Evolutionary conservation across 2,888 invertebrate genomes (phyloP), one percentile per base, ranked within the genome.

Genomic region (Thecocarcelia acutangulata): DNA sequence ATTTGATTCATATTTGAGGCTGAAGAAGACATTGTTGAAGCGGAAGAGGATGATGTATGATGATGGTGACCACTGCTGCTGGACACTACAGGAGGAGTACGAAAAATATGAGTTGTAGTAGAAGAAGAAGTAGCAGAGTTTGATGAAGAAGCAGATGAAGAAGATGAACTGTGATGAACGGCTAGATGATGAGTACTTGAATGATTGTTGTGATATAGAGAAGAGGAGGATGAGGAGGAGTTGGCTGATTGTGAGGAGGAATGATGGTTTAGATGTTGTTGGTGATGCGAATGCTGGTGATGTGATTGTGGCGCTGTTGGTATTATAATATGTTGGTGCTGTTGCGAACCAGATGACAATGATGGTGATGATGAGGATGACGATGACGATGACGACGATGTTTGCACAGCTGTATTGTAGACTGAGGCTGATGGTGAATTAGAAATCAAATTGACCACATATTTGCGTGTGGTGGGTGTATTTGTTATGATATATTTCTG

Each of bases 71-170:
- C 87, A 84, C 87, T 89, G 84, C 87, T 89, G 85, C 89, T 90
- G 76, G 90, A 90, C 75, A 90, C 90, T 56, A 90, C 89, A 52
- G 90, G 90, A 64, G 90, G 90, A 64, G 90, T 88, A 68, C 90
- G 90, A 86, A 90, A 90, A 70, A 89, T 85, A 79, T 88, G 88
- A 68, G 73, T 76, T 46, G 83, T 52, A 11, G 76, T 17, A 66
- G 73, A 11, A 84, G 69, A 9, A 84, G 81, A 9, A 85, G 83
- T 72, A n/a, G 59, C 13, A 15, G 84, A 77, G n/a, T 86, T 69
- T 19, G 85, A 66, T 68, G 84, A 54, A 15, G 80, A 77, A 17
- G 86, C 82, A 11, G 81, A 66, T 17, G 82, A 74, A 15, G 77
- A 54, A 8, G 72, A 52, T 28, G 58, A 52, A 66, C 66, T 79